Conservation (phyloP, 2,797 vertebrate genomes). For the Chrosomus eos region DNA sequence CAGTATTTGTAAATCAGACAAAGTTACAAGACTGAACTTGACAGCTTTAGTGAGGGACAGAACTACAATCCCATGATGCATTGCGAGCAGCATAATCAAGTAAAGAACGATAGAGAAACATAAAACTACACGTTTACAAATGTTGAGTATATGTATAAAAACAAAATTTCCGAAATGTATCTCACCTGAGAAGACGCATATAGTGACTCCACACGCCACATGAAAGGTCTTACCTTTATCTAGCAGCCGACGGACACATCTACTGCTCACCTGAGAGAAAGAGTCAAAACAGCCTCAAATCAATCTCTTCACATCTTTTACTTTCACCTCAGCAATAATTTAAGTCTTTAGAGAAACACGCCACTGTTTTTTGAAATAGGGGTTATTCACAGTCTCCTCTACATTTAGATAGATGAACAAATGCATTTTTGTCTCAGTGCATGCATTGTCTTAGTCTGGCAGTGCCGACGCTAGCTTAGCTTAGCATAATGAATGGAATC, state of each 20-base stretch:
- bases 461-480: no score
- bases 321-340: no score
- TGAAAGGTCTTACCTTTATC: conserved; percentile 96
- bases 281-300: not conserved
- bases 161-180: not conserved
- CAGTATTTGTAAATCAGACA: not conserved
- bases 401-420: no score
- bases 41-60: not conserved
- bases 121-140: not conserved
- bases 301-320: no score
- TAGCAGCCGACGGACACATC: conserved; percentile 87
- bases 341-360: no score
- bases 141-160: not conserved
- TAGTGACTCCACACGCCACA: conserved; percentile 87
- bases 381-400: no score
- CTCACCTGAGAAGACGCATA: conserved; percentile 94
- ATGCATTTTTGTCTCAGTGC: no score
- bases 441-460: no score
- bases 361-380: no score
- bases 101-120: not conserved
- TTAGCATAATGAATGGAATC: no score
- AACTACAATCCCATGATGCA: not conserved
- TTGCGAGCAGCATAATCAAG: not conserved
- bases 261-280: conserved; percentile 82
- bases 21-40: not conserved